Percentiles rank a stretch among this genome's conserved stretches.
These are phyloP conservation scores for Trachurus trachurus DNA, from an alignment of 2,797 vertebrate genomes.

Conservation along the genomic window DNA sequence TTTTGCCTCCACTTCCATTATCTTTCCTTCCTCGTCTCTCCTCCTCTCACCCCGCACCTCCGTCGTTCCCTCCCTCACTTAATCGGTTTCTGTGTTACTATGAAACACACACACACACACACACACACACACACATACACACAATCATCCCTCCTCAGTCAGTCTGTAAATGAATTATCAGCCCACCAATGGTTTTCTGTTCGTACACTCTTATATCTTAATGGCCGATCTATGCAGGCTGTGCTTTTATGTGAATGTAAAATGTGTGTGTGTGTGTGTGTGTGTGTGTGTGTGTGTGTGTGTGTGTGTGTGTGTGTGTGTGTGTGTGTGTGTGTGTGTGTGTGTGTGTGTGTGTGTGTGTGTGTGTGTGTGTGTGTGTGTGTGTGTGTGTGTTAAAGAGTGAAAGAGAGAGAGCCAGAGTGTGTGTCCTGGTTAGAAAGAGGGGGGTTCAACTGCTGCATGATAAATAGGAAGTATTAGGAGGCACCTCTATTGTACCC, in stretches of 20 bases:
- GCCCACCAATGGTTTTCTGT: constrained; percentile 76
- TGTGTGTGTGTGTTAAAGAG: background rate
- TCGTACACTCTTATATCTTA: constrained; percentile 77
- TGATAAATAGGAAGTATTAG: constrained; percentile 79
- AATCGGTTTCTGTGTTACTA: constrained; percentile 71
- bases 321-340: background rate
- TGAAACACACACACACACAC: constrained; percentile 38
- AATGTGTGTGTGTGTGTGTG: constrained; percentile 3
- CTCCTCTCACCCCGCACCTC: constrained; percentile 38
- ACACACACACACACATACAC: constrained; percentile 43
- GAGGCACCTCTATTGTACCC: constrained; percentile 69
- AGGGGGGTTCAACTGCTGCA: constrained; percentile 68
- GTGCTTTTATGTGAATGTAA: constrained; percentile 73
- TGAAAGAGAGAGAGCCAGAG: background rate
- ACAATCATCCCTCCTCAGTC: constrained; percentile 58
- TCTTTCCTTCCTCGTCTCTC: constrained; percentile 45
- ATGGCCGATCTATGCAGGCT: constrained; percentile 77
- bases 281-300: background rate
- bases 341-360: background rate
- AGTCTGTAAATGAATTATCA: constrained; percentile 82
- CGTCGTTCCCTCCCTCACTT: constrained; percentile 52
- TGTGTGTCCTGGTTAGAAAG: constrained; percentile 10
- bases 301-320: background rate
- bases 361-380: background rate
- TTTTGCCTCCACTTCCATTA: constrained; percentile 57